Conservation (phyloP, 2,113 vertebrate genomes). For the Crotalus tigris region DNA sequence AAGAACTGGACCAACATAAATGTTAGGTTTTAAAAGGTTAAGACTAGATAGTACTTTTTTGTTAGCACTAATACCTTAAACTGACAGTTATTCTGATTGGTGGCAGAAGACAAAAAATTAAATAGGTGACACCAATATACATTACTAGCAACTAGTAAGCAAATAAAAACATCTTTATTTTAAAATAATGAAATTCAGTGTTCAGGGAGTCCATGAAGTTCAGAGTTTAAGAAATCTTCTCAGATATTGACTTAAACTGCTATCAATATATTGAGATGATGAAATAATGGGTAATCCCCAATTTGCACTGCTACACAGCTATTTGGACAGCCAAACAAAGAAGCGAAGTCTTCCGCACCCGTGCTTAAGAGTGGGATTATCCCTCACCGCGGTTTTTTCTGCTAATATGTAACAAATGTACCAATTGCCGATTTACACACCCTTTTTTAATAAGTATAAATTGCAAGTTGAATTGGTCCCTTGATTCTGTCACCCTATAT, state of each 20-base stretch:
- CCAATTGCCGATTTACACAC: not conserved
- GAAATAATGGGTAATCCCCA: not conserved
- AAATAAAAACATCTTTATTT: not conserved
- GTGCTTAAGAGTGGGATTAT: not conserved
- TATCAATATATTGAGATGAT: not conserved
- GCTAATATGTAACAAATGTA: not conserved
- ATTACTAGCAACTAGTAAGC: not conserved
- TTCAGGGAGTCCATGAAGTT: no score
- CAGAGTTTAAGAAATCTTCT: not conserved
- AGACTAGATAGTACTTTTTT: not conserved
- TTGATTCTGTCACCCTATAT: not conserved
- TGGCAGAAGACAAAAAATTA: not conserved
- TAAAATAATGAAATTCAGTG: not conserved
- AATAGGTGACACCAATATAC: not conserved
- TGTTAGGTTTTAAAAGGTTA: not conserved
- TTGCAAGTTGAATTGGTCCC: no score
- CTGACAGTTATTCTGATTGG: not conserved
- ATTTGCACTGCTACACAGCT: not conserved
- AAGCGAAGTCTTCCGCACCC: not conserved
- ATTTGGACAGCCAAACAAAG: not conserved
- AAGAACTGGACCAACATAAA: not conserved
- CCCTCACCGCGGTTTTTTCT: no score
- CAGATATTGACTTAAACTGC: not conserved
- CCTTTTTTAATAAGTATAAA: not conserved
- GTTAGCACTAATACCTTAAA: no score